A percentile compares a stretch with the other conserved stretches of the same genome.
Conservation (phyloP, 2,797 vertebrate genomes). For the Merluccius polli region DNA sequence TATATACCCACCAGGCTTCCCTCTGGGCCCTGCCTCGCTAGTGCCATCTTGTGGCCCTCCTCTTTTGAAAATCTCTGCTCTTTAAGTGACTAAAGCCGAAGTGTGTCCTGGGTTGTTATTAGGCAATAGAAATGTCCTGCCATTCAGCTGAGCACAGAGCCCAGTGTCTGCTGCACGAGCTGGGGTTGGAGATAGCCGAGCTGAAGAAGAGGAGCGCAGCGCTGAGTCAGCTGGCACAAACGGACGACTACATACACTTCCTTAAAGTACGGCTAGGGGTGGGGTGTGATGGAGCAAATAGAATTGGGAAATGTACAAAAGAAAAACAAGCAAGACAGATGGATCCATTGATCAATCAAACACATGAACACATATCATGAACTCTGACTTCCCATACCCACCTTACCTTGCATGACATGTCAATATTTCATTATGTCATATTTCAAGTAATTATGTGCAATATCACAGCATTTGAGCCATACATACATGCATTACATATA, state of each 20-base stretch:
- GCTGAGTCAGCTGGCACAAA: constrained; percentile 51
- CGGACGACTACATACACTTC: constrained; percentile 60
- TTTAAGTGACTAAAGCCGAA: neutral
- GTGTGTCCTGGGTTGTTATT: neutral
- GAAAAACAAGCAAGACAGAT: neutral
- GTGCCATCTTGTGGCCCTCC: neutral
- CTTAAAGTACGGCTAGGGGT: constrained; percentile 57
- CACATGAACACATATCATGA: neutral
- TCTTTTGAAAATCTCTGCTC: neutral
- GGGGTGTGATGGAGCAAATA: neutral
- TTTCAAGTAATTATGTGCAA: neutral
- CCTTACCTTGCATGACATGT: neutral
- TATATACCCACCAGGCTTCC: neutral
- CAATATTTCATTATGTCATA: neutral
- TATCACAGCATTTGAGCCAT: neutral
- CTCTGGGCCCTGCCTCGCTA: neutral
- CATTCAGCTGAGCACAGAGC: constrained; percentile 51
- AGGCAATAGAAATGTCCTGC: constrained; percentile 59
- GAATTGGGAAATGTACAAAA: neutral
- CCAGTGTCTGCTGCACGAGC: constrained; percentile 57
- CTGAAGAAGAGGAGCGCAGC: constrained; percentile 54
- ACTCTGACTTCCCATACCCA: neutral
- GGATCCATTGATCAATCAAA: neutral
- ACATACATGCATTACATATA: too few relatives aligned
- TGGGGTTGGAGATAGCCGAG: constrained; percentile 64